These are phyloP conservation scores for Scytalopus superciliaris DNA, from an alignment of 2,113 vertebrate species.

Conservation along the genomic window DNA sequence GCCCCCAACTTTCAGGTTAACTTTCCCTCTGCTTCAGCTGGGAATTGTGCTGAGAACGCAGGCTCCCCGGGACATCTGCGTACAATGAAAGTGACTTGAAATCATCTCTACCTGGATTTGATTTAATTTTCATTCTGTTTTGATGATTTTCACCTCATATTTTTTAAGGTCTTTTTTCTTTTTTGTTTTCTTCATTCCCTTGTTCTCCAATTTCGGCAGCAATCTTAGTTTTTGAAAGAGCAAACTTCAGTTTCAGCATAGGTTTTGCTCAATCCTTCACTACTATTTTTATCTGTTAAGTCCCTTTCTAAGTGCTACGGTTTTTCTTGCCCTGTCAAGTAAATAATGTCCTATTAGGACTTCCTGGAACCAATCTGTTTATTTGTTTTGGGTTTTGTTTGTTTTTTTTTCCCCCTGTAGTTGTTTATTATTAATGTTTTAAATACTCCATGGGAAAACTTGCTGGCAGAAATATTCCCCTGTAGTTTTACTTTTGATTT, in stretches of 20 bases:
- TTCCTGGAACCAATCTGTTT: not conserved
- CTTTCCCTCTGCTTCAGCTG: not conserved
- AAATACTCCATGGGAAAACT: not conserved
- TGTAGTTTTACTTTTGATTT: not conserved
- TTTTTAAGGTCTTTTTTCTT: not conserved
- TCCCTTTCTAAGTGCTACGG: not conserved
- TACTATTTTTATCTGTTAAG: not conserved
- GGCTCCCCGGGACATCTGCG: not conserved
- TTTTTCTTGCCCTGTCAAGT: not conserved
- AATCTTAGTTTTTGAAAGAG: not conserved
- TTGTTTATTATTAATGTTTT: not conserved
- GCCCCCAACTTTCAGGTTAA: not conserved
- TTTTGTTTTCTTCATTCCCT: not conserved
- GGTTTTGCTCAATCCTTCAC: not conserved
- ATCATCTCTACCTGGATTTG: rapidly evolving
- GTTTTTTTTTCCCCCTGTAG: not conserved
- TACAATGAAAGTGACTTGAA: not conserved
- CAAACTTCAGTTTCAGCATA: not conserved
- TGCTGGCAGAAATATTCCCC: not conserved
- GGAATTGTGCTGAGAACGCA: not conserved
- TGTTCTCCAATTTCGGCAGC: not conserved
- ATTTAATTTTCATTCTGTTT: not conserved
- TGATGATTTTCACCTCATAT: not conserved
- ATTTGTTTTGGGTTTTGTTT: not conserved
- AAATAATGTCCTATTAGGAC: not conserved